Percentiles rank a stretch among this genome's conserved stretches.
Conservation (phyloP, 2,797 vertebrate species). For the Coregonus sp. region DNA sequence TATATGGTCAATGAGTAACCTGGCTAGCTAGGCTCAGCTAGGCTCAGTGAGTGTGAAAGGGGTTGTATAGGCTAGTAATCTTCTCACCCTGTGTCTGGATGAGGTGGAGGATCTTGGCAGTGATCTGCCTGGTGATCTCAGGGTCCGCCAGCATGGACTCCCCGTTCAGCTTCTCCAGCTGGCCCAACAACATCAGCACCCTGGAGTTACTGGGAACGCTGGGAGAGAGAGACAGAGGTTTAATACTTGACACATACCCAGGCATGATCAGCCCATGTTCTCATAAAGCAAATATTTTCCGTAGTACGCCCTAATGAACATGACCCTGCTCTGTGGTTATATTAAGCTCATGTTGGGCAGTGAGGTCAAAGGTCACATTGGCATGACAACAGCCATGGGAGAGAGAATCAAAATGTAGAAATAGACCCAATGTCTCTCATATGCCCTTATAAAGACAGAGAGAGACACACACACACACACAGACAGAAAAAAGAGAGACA, state of each 20-base stretch:
- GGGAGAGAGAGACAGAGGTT: background rate
- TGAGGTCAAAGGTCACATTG: background rate
- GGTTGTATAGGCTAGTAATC: background rate
- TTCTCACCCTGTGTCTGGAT: conserved; percentile 92
- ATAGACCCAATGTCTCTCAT: background rate
- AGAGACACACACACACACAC: background rate
- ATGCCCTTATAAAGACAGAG: conserved; percentile 17
- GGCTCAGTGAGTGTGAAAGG: too few relatives aligned
- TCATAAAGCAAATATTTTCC: background rate
- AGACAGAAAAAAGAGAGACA: background rate
- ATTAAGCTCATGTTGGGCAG: background rate
- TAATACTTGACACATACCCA: background rate
- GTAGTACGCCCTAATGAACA: background rate
- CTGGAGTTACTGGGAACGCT: conserved; percentile 87
- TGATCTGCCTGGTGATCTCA: conserved; percentile 85
- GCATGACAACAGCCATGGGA: background rate
- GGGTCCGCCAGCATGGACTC: conserved; percentile 77
- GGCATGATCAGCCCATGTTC: background rate
- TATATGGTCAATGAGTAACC: too few relatives aligned
- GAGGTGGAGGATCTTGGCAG: conserved; percentile 93
- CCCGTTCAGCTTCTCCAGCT: conserved; percentile 88
- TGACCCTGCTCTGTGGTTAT: background rate
- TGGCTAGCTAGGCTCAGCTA: too few relatives aligned
- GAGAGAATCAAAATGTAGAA: background rate
- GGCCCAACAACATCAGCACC: conserved; percentile 84